phyloP scores from a whole-genome alignment of 2,888 invertebrate genomes.

The Mechanitis messenoides region DNA sequence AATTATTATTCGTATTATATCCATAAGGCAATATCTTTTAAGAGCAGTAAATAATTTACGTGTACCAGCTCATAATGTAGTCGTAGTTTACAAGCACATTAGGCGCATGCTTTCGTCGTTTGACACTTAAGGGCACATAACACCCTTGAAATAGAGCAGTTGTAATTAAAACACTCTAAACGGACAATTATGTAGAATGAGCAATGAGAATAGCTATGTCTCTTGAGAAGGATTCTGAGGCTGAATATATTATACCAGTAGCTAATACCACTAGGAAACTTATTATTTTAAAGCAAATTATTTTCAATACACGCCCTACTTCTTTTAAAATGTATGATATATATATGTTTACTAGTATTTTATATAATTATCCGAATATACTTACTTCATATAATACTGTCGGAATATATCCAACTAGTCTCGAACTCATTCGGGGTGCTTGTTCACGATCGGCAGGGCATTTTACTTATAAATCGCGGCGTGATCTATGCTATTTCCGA shows the following conservation, averaged over 20 bases:
- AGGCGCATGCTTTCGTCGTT: conserved; percentile 43
- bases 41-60: conserved; percentile 28
- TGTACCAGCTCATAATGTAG: conserved; percentile 31
- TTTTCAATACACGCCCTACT: too few species aligned
- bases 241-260: conserved; percentile 9
- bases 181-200: conserved; percentile 52
- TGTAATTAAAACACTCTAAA: conserved; percentile 73
- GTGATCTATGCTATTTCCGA: too few species aligned
- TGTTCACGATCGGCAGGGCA: too few species aligned
- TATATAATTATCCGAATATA: neutral
- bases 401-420: too few species aligned
- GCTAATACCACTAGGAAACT: conserved; percentile 12
- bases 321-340: too few species aligned
- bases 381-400: too few species aligned
- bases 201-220: conserved; percentile 24
- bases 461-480: too few species aligned
- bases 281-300: conserved; percentile 12
- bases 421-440: too few species aligned
- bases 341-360: too few species aligned
- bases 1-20: conserved; percentile 2
- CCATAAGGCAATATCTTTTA: neutral
- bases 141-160: conserved; percentile 65
- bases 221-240: conserved; percentile 28
- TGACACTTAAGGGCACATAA: conserved; percentile 64
- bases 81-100: conserved; percentile 65